Evolutionary conservation across 1,140 invertebrate species (phyloP), one percentile per base, ranked within the genome.

Genomic region (Branchinecta lindahli): DNA sequence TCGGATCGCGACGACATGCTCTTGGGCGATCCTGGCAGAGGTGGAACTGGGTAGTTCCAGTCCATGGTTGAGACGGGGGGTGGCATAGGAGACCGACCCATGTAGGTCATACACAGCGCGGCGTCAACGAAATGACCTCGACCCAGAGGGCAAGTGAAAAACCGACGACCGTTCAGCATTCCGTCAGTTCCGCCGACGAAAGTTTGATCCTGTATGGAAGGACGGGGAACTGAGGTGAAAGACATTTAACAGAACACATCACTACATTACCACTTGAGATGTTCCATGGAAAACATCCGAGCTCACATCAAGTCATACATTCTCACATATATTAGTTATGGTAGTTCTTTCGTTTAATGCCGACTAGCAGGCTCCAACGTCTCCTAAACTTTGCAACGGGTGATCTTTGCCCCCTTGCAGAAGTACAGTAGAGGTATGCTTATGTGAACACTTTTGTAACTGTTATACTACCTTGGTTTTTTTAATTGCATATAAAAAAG

Each of bases 181-280:
- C 91, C 92, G 83, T 94, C 88, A 46, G 86, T 87, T 69, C 86
- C 82, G 0, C 83, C 80, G 68, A 83, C 80, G 72, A 86, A 84
- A 78, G 89, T 85, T 75, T 91, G 85, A 77, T 91, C 89, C 76
- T 89, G 18, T 4, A 61, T 1, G 4, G 12, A 81, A 52, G 18
- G 18, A n/a, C 18, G 6, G 52, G 12, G 12, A 61, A 61, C 18
- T 61, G 52, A 15, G 52, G 52, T 61, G 52, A 52, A 52, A 52
- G 9, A 52, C n/a, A 52, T 52, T 9, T 9, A 52, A 9, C n/a
- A 9, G 9, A 52, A 9, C 9, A n/a, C 9, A 52, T 52, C 9
- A 52, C 9, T 52, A 9, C 47, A 9, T 9, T 9, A 52, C 9
- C 47, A 52, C 9, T 52, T n/a, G n/a, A n/a, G n/a, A n/a, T 52